These are phyloP conservation scores for Macropus fuliginosus DNA, from an alignment of 2,797 vertebrate genomes.

Conservation along the genomic window DNA sequence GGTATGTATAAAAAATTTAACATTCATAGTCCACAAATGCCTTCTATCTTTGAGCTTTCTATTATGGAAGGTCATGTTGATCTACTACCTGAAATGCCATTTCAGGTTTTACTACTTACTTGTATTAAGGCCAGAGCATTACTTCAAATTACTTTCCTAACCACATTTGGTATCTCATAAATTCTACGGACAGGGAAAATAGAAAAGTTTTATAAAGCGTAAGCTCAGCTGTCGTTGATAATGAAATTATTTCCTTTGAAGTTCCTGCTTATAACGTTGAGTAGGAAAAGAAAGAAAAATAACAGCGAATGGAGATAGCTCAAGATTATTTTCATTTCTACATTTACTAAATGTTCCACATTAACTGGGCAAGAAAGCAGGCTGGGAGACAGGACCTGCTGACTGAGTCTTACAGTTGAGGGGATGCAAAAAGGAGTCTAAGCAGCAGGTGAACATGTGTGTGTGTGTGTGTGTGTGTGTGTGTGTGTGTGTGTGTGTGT, in stretches of 20 bases:
- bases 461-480: too few species aligned
- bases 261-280: constrained; percentile 48
- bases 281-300: constrained; percentile 49
- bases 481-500: not conserved
- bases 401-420: not conserved
- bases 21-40: constrained; percentile 48
- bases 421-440: not conserved
- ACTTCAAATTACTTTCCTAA: constrained; percentile 78
- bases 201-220: constrained; percentile 75
- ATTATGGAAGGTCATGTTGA: constrained; percentile 53
- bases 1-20: constrained; percentile 65
- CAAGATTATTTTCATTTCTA: constrained; percentile 7
- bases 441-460: not conserved
- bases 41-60: constrained; percentile 47
- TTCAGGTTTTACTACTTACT: constrained; percentile 72
- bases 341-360: constrained; percentile 38
- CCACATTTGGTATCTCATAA: constrained; percentile 75
- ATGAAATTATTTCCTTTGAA: constrained; percentile 77
- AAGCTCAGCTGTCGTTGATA: constrained; percentile 69
- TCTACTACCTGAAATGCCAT: constrained; percentile 67
- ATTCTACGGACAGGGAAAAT: constrained; percentile 76
- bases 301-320: not conserved
- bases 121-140: constrained; percentile 66
- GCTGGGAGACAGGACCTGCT: not conserved
- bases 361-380: not conserved